Evolutionary conservation across 2,888 invertebrate species (phyloP).

Genomic region (Phytoseiulus persimilis): DNA sequence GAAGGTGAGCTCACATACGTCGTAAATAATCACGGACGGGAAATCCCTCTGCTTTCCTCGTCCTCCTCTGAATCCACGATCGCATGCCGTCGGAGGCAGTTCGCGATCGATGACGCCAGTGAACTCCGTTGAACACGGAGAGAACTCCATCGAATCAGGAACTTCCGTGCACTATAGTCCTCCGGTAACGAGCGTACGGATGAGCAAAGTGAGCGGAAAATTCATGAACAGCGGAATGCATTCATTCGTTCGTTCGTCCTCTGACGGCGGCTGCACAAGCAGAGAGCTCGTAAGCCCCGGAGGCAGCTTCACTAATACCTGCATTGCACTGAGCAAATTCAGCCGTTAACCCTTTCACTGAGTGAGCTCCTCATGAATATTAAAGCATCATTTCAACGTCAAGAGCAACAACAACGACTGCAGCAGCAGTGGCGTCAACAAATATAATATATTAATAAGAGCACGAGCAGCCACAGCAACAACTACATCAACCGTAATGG

Average conservation of each 20-base stretch:
- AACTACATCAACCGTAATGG: not conserved
- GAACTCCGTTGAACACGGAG: no score
- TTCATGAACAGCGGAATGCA: not conserved
- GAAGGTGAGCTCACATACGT: not conserved
- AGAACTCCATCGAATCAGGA: not conserved
- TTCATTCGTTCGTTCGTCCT: not conserved
- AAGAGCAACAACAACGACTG: not conserved
- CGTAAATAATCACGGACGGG: no score
- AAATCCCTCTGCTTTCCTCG: no score
- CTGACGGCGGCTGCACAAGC: not conserved
- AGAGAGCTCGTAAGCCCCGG: not conserved
- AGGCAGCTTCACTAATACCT: not conserved
- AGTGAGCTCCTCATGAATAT: not conserved
- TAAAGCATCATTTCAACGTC: constrained; percentile 5
- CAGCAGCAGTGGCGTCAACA: not conserved
- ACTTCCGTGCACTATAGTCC: not conserved
- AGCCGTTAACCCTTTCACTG: not conserved
- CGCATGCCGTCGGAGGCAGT: no score
- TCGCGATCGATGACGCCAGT: no score
- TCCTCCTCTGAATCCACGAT: no score
- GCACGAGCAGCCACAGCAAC: not conserved
- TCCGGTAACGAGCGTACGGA: not conserved
- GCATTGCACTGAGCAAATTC: not conserved
- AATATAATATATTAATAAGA: not conserved
- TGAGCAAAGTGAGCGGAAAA: not conserved